phyloP scores from a whole-genome alignment of 2,113 vertebrate genomes.

The Entelurus aequoreus region DNA sequence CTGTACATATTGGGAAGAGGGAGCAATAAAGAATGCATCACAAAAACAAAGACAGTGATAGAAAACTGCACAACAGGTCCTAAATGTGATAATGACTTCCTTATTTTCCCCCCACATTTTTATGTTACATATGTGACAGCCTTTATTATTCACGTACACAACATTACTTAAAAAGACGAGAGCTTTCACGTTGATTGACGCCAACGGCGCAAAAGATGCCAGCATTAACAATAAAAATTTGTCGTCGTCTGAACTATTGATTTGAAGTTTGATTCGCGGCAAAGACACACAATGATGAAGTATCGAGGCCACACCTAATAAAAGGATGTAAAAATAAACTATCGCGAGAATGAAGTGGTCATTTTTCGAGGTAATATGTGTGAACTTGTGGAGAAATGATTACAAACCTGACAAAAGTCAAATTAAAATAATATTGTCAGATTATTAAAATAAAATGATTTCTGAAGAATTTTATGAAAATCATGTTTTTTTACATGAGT shows the following conservation, averaged over 20 bases:
- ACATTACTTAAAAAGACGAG: conserved; percentile 62
- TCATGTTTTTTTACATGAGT: too few species aligned
- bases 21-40: conserved; percentile 58
- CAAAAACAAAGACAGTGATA: conserved; percentile 57
- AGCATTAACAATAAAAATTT: conserved; percentile 38
- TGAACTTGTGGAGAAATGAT: too few species aligned
- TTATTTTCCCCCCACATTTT: conserved; percentile 60
- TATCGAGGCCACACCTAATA: neutral
- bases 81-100: conserved; percentile 55
- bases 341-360: neutral
- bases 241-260: conserved; percentile 22
- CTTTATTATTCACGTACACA: conserved; percentile 59
- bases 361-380: neutral
- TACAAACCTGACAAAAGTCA: too few species aligned
- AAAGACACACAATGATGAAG: conserved; percentile 47
- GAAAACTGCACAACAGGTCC: conserved; percentile 62
- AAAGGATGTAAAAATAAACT: neutral
- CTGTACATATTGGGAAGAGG: conserved; percentile 50
- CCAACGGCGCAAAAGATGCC: conserved; percentile 32
- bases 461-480: too few species aligned
- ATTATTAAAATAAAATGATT: too few species aligned
- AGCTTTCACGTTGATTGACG: conserved; percentile 48
- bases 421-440: too few species aligned
- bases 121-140: conserved; percentile 69
- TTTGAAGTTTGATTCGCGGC: conserved; percentile 39